Percentiles rank a stretch among this genome's conserved stretches.
These are phyloP conservation scores for Crossoptilon crossoptilon DNA, from an alignment of 2,797 vertebrate species.

Conservation along the genomic window DNA sequence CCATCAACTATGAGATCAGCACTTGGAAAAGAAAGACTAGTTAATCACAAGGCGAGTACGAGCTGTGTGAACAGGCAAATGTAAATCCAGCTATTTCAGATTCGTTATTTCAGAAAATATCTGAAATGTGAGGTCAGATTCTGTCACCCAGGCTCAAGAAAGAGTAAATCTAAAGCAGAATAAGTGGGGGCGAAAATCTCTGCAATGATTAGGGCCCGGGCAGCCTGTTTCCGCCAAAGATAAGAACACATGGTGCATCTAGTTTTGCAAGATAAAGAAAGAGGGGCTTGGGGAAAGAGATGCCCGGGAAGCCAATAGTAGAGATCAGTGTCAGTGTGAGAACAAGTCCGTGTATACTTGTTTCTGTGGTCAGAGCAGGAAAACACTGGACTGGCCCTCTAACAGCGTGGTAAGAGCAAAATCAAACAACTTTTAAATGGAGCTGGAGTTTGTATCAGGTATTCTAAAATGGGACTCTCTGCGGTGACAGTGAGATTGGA, in stretches of 20 bases:
- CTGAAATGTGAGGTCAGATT: background rate
- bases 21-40: background rate
- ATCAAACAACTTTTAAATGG: background rate
- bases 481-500: background rate
- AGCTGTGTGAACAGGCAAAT: background rate
- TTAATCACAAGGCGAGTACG: background rate
- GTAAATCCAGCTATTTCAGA: background rate
- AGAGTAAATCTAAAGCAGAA: background rate
- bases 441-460: background rate
- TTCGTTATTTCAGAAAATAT: background rate
- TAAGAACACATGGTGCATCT: background rate
- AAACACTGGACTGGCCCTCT: background rate
- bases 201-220: background rate
- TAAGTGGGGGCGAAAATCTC: background rate
- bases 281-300: background rate
- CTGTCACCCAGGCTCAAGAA: background rate
- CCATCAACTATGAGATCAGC: background rate
- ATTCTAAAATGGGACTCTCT: background rate
- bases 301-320: background rate
- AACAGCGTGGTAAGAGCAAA: background rate
- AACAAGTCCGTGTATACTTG: background rate
- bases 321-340: background rate
- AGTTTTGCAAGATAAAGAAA: background rate
- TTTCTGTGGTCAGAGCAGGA: rapidly evolving
- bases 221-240: background rate